These are phyloP conservation scores for Micromys minutus DNA, from an alignment of 2,113 vertebrate species.

Conservation along the genomic window DNA sequence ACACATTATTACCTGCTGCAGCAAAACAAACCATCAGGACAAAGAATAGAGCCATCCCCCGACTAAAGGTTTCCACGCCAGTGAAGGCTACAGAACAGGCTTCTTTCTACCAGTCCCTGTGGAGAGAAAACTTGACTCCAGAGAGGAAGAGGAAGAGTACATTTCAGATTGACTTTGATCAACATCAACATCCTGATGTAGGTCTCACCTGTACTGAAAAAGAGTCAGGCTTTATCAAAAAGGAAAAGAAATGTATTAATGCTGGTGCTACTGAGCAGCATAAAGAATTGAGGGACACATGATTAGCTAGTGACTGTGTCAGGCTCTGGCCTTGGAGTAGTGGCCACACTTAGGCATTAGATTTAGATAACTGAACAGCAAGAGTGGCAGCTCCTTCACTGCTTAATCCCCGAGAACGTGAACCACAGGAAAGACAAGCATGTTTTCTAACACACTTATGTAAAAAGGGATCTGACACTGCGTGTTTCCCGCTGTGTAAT, in stretches of 20 bases:
- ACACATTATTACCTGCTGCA: conserved; percentile 26
- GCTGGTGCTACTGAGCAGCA: neutral
- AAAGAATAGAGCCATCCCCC: conserved; percentile 26
- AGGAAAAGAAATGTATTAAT: neutral
- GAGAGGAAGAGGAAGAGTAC: neutral
- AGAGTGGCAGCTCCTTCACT: neutral
- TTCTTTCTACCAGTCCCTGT: neutral
- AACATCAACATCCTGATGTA: neutral
- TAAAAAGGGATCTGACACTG: neutral
- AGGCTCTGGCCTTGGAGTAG: neutral
- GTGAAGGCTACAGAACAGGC: neutral
- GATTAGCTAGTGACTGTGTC: neutral
- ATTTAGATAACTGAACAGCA: neutral
- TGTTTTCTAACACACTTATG: neutral
- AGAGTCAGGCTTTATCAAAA: conserved; percentile 11
- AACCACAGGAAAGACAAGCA: conserved; percentile 1
- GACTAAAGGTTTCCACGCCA: conserved; percentile 28
- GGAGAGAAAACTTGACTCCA: neutral
- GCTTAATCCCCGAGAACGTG: neutral
- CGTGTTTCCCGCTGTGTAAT: neutral
- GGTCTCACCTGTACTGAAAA: neutral
- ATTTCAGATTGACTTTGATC: conserved; percentile 6
- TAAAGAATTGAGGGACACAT: neutral
- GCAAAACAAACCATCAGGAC: conserved; percentile 1
- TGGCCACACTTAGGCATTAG: neutral